phyloP scores from a whole-genome alignment of 2,888 invertebrate species.

The Empis livida region DNA sequence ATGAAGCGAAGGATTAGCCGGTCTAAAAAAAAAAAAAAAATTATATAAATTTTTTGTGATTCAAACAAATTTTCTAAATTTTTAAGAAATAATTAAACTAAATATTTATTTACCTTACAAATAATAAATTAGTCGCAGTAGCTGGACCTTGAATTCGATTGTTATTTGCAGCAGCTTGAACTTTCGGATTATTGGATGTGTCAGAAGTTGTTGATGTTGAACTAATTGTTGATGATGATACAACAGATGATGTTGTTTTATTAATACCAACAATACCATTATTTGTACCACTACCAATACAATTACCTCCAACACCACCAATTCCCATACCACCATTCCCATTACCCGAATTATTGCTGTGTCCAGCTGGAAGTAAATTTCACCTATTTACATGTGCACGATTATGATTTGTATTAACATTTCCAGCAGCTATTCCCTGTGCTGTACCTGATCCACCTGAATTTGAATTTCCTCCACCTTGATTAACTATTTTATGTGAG shows the following conservation, averaged over 20 bases:
- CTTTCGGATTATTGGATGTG: constrained; percentile 9
- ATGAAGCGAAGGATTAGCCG: constrained; percentile 30
- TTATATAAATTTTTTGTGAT: neutral
- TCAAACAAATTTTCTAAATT: neutral
- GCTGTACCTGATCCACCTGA: constrained; percentile 19
- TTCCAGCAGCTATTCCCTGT: constrained; percentile 18
- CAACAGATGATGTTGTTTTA: constrained; percentile 14
- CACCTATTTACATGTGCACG: constrained; percentile 36
- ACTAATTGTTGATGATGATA: constrained; percentile 10
- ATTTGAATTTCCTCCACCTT: constrained; percentile 17
- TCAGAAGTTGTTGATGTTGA: constrained; percentile 12
- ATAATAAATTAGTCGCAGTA: constrained; percentile 28
- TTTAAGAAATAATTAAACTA: no score
- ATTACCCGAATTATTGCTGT: constrained; percentile 15
- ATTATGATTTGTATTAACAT: constrained; percentile 29
- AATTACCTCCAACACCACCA: neutral
- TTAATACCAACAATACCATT: neutral
- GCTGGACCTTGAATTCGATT: constrained; percentile 26
- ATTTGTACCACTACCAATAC: neutral
- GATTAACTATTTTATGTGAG: constrained; percentile 14
- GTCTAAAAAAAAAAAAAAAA: constrained; percentile 21
- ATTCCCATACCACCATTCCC: constrained; percentile 2
- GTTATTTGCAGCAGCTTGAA: constrained; percentile 14
- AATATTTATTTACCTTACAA: constrained; percentile 30
- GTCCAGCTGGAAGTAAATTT: constrained; percentile 28